These are phyloP conservation scores for Copidosoma aretas DNA, from an alignment of 2,888 invertebrate genomes.

Conservation along the genomic window DNA sequence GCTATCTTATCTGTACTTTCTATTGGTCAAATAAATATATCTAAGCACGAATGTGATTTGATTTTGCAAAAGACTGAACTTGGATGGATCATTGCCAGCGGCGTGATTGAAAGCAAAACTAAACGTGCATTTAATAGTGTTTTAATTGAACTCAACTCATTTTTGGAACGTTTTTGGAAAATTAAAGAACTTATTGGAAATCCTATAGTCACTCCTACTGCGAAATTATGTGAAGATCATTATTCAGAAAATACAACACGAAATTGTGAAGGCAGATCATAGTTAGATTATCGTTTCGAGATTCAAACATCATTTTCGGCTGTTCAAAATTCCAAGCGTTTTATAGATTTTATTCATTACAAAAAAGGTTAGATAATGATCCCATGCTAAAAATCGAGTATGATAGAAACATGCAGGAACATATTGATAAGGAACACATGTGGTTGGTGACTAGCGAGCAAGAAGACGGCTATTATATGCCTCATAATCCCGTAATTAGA, in stretches of 20 bases:
- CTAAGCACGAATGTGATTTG: slow-evolving; percentile 23
- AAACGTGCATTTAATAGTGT: neutral
- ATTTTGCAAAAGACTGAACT: slow-evolving; percentile 40
- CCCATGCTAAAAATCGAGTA: slow-evolving; percentile 23
- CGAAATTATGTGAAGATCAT: slow-evolving; percentile 29
- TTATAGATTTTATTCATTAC: slow-evolving; percentile 29
- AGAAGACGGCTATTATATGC: slow-evolving; percentile 27
- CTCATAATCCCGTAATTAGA: slow-evolving; percentile 18
- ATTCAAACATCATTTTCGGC: slow-evolving; percentile 11
- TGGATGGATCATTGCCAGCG: slow-evolving; percentile 36
- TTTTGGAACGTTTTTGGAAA: slow-evolving; percentile 40
- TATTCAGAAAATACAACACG: slow-evolving; percentile 30
- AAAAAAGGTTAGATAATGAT: slow-evolving; percentile 23
- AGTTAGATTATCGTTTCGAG: slow-evolving; percentile 39
- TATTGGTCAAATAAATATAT: slow-evolving; percentile 38
- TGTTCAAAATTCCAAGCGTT: slow-evolving; percentile 33
- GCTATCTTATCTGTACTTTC: slow-evolving; percentile 34
- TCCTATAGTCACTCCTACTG: too few relatives aligned
- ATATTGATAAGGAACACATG: slow-evolving; percentile 33
- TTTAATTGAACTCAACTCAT: neutral
- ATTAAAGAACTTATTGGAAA: slow-evolving; percentile 41
- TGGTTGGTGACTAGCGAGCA: neutral
- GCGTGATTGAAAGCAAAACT: neutral
- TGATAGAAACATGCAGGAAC: slow-evolving; percentile 27
- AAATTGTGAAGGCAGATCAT: slow-evolving; percentile 33